These are phyloP conservation scores for Neolamprologus multifasciatus DNA, from an alignment of 2,797 vertebrate species.

Conservation along the genomic window DNA sequence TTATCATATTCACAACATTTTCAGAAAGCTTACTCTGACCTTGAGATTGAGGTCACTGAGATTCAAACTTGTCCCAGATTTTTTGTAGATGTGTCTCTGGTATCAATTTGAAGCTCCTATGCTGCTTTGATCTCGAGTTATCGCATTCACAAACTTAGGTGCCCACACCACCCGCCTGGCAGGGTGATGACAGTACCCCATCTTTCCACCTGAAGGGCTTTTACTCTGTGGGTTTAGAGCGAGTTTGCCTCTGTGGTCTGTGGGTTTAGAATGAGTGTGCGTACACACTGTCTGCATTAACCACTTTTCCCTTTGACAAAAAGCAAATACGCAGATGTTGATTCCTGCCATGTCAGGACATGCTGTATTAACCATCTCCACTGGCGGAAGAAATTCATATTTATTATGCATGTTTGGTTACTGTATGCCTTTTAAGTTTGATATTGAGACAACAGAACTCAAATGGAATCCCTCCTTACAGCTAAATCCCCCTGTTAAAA, in stretches of 20 bases:
- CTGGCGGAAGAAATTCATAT: not conserved
- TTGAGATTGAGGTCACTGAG: not conserved
- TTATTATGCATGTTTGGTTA: not conserved
- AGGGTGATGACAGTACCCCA: not conserved
- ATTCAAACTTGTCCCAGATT: not conserved
- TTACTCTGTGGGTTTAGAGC: not conserved
- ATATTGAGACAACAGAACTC: not conserved
- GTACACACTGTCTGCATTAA: not conserved
- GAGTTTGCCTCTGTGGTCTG: not conserved
- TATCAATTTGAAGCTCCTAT: not conserved
- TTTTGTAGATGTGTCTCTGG: not conserved
- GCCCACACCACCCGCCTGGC: not conserved
- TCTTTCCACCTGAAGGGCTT: not conserved
- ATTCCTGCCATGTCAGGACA: not conserved
- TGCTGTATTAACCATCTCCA: not conserved
- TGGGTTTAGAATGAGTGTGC: not conserved
- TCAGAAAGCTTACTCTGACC: not conserved
- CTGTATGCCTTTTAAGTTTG: not conserved
- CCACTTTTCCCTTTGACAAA: not conserved
- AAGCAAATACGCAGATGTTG: not conserved
- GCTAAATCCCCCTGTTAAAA: not conserved
- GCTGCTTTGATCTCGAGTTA: not conserved
- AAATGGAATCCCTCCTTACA: not conserved
- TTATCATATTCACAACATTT: not conserved
- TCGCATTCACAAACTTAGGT: not conserved